These are phyloP conservation scores for Corythaixoides concolor DNA, from an alignment of 2,113 vertebrate species.

Conservation along the genomic window DNA sequence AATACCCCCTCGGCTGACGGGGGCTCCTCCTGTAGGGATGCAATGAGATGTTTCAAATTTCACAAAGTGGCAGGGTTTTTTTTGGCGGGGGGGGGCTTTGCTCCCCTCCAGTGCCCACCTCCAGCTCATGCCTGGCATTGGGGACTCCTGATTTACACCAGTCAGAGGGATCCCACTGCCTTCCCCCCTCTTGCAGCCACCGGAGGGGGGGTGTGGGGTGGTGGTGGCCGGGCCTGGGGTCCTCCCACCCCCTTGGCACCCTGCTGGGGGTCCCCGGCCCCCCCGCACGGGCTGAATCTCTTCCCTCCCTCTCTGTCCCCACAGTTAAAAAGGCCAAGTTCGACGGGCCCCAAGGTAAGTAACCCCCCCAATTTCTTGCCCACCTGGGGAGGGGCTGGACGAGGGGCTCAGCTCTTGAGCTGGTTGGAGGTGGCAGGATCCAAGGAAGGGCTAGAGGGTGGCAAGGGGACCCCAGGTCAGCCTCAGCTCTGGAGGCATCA, in stretches of 20 bases:
- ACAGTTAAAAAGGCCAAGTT: constrained; percentile 97
- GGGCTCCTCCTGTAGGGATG: not conserved
- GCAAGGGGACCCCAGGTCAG: not conserved
- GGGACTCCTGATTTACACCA: not conserved
- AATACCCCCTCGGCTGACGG: too few species aligned
- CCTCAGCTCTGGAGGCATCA: not conserved
- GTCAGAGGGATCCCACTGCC: not conserved
- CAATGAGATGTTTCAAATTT: not conserved
- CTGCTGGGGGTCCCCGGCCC: not conserved
- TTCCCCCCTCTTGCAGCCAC: not conserved
- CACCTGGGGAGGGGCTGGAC: too few species aligned
- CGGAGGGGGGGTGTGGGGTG: too few species aligned
- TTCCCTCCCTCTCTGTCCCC: not conserved
- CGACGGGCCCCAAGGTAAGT: constrained; percentile 95
- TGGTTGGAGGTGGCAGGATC: not conserved
- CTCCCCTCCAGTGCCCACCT: not conserved
- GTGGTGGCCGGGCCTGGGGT: not conserved
- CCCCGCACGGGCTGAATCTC: not conserved
- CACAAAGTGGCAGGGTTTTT: not conserved
- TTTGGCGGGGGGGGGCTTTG: not conserved
- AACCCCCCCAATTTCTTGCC: not conserved
- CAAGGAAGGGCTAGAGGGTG: not conserved
- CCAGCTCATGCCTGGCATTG: not conserved
- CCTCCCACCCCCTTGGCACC: not conserved
- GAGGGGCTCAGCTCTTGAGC: not conserved